These are phyloP conservation scores for Trachelus tabidus DNA, from an alignment of 2,888 invertebrate species.

Conservation along the genomic window DNA sequence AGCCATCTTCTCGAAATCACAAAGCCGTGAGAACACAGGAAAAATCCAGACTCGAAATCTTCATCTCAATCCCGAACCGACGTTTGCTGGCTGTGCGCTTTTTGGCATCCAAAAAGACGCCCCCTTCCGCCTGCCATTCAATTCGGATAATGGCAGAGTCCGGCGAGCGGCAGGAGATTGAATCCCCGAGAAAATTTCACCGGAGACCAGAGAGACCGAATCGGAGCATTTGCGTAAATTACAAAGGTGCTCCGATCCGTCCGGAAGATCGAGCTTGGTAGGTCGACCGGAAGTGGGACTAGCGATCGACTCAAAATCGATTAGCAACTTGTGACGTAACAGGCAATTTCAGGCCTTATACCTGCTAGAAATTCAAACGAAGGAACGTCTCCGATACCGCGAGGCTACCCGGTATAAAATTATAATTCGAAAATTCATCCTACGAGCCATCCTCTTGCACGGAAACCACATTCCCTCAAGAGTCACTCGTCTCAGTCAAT, in stretches of 20 bases:
- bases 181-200: neutral
- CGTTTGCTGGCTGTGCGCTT: neutral
- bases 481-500: neutral
- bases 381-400: neutral
- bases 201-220: neutral
- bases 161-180: neutral
- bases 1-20: neutral
- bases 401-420: neutral
- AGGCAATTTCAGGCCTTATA: neutral
- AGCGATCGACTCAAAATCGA: neutral
- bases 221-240: constrained; percentile 25
- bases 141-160: neutral
- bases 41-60: neutral
- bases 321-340: neutral
- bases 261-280: neutral
- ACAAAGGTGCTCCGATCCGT: constrained; percentile 21
- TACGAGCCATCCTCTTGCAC: neutral
- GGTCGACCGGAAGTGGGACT: neutral
- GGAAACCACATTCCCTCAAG: neutral
- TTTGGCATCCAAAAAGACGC: neutral
- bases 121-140: neutral
- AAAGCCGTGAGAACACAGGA: neutral
- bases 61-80: neutral
- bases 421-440: neutral
- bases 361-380: neutral